Percentiles rank a stretch among this genome's conserved stretches.
These are phyloP conservation scores for Opisthocomus hoazin DNA, from an alignment of 2,113 vertebrate species.

Conservation along the genomic window DNA sequence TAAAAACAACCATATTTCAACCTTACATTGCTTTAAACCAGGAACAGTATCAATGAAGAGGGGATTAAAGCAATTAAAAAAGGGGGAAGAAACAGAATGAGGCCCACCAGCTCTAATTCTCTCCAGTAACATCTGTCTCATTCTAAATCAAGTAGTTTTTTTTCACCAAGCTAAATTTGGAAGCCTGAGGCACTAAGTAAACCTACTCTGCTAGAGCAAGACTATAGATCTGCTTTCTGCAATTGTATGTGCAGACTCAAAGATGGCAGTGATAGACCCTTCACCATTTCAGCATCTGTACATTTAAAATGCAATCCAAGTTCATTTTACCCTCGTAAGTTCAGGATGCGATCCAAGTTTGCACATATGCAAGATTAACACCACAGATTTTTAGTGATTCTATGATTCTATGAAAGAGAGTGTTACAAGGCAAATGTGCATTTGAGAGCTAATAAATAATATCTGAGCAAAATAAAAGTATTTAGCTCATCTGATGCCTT, in stretches of 20 bases:
- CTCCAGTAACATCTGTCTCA: conserved; percentile 4
- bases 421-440: not conserved
- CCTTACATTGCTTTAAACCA: not conserved
- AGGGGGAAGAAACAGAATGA: not conserved
- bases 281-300: not conserved
- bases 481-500: not conserved
- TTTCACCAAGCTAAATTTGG: not conserved
- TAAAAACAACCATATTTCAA: not conserved
- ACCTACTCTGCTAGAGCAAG: not conserved
- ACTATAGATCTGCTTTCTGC: not conserved
- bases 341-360: not conserved
- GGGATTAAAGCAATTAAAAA: not conserved
- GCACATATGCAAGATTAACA: not conserved
- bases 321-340: not conserved
- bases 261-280: not conserved
- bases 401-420: too few relatives aligned
- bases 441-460: conserved; percentile 38
- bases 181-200: not conserved
- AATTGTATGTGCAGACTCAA: not conserved
- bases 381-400: not conserved
- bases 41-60: not conserved
- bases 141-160: not conserved
- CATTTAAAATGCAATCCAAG: not conserved
- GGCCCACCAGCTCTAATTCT: not conserved
- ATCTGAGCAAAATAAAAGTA: conserved; percentile 29